Percentiles rank a stretch among this genome's conserved stretches.
Conservation (phyloP, 2,797 vertebrate genomes). For the Chelonia mydas region DNA sequence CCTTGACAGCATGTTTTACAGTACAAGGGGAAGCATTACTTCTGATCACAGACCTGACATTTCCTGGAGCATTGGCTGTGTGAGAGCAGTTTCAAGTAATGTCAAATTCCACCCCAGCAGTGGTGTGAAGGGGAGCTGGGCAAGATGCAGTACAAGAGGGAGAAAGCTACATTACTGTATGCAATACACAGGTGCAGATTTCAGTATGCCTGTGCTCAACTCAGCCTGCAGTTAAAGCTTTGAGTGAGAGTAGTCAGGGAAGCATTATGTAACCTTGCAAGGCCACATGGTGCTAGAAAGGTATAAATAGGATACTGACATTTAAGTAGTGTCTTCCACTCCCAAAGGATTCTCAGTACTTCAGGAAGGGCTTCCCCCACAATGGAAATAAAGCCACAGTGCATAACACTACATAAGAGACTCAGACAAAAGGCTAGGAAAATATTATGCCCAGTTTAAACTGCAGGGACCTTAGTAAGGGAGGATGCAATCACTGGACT, state of each 20-base stretch:
- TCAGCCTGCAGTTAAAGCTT: background rate
- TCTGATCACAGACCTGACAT: background rate
- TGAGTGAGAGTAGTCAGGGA: background rate
- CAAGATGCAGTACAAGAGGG: accelerated
- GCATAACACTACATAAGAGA: no score
- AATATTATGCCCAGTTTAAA: background rate
- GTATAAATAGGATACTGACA: background rate
- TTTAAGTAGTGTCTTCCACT: background rate
- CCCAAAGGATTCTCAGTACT: accelerated
- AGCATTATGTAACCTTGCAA: background rate
- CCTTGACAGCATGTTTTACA: background rate
- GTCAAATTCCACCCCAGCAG: background rate
- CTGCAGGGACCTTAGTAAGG: background rate
- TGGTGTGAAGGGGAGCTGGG: background rate
- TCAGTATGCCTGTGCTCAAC: accelerated
- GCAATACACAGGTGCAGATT: accelerated
- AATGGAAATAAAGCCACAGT: background rate
- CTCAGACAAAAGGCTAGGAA: background rate
- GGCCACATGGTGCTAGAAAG: background rate
- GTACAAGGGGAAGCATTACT: background rate
- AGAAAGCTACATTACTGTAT: background rate
- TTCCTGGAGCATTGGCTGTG: background rate
- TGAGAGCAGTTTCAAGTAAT: accelerated
- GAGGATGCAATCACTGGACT: background rate
- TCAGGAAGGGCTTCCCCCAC: background rate